A percentile compares a stretch with the other conserved stretches of the same genome.
Evolutionary conservation across 2,888 invertebrate genomes (phyloP).

Genomic region (Ormyrus pomaceus): DNA sequence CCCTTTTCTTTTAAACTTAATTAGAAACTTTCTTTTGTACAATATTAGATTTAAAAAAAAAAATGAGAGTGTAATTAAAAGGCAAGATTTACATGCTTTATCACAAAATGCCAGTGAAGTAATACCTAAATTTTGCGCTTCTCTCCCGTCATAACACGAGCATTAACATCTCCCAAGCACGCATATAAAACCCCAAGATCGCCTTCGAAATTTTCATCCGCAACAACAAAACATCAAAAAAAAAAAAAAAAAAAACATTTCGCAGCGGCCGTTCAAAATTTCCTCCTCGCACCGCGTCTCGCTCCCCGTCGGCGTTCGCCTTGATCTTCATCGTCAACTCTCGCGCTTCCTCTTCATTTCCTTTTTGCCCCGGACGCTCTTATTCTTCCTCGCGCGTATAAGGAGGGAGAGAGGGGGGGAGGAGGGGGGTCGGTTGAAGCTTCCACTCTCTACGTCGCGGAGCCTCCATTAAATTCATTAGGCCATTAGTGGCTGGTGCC

Average conservation of each 20-base stretch:
- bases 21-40: neutral
- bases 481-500: constrained; percentile 74
- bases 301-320: neutral
- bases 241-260: neutral
- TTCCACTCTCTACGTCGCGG: constrained; percentile 58
- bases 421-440: neutral
- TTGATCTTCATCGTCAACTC: constrained; percentile 35
- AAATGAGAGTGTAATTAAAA: too few relatives aligned
- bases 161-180: too few relatives aligned
- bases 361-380: neutral
- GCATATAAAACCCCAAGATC: too few relatives aligned
- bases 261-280: neutral
- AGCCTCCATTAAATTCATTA: constrained; percentile 76
- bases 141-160: too few relatives aligned
- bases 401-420: constrained; percentile 11
- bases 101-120: too few relatives aligned
- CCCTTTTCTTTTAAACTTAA: neutral
- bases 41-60: neutral
- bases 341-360: constrained; percentile 46
- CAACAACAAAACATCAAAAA: too few relatives aligned
- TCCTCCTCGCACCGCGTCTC: neutral
- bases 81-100: too few relatives aligned
- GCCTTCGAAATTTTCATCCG: too few relatives aligned
- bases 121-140: too few relatives aligned
- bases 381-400: constrained; percentile 6